A percentile compares a stretch with the other conserved stretches of the same genome.
phyloP scores from a whole-genome alignment of 2,113 vertebrate genomes.

The Chunga burmeisteri region DNA sequence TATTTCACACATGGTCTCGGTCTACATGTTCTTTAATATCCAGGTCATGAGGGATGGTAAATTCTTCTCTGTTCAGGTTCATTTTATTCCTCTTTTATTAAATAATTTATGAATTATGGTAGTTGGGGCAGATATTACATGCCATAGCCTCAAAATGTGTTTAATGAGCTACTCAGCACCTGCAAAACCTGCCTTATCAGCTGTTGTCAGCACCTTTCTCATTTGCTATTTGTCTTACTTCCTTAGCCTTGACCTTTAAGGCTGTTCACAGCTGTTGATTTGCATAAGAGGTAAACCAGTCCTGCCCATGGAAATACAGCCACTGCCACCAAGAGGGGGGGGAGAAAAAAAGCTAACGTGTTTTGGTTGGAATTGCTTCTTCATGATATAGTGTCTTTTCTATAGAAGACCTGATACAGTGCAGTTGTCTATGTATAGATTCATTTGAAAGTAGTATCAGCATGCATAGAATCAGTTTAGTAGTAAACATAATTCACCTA shows the following conservation, averaged over 20 bases:
- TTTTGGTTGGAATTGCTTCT: background rate
- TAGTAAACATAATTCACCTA: background rate
- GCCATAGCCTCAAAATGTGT: background rate
- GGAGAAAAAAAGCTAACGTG: background rate
- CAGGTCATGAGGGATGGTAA: background rate
- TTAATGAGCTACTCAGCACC: slow-evolving; percentile 10
- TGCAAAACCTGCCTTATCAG: slow-evolving; percentile 3
- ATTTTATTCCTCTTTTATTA: background rate
- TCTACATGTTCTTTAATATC: background rate
- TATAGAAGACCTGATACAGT: background rate
- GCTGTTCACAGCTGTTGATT: background rate
- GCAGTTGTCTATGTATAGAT: background rate
- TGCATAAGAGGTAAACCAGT: background rate
- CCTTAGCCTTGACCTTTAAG: slow-evolving; percentile 51
- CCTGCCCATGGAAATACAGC: background rate
- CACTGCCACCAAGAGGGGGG: background rate
- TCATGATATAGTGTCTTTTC: background rate
- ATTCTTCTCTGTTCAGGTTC: background rate
- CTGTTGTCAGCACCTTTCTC: background rate
- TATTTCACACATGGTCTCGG: background rate
- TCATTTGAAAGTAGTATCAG: background rate
- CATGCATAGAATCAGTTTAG: background rate
- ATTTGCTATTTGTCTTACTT: slow-evolving; percentile 39
- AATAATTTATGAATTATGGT: background rate
- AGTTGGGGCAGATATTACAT: background rate